Evolutionary conservation across 2,888 invertebrate species (phyloP), one percentile per base, ranked within the genome.

Genomic region (Gortyna flavago): DNA sequence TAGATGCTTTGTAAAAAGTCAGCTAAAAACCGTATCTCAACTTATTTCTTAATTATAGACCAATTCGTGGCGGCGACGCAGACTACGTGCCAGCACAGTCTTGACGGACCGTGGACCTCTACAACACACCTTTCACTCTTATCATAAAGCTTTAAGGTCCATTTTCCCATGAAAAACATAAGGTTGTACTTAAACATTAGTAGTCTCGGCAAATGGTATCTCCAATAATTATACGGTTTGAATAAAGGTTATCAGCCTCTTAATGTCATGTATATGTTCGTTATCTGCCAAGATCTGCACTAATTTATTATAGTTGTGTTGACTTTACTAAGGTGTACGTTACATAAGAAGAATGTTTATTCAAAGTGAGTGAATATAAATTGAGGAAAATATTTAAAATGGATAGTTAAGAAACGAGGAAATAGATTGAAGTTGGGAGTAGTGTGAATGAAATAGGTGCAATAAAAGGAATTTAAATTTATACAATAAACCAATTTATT

Each of bases 11-110:
- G 95, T 95, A 96, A 96, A 96, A 96, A 96, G 93, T 93, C 93
- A 93, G 93, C 94, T 94, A 95, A 96, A 96, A 96, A 96, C 94
- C 93, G 94, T 95, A 96, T 95, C 95, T 96, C 95, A 95, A 95
- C 95, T 96, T 96, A 96, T 96, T 96, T 96, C 96, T 96, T 96
- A 96, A 96, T 96, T 96, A 96, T 96, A 96, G 95, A 95, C 95
- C 94, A 95, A 96, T 95, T 96, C 96, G 94, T 95, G 95, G 95
- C 93, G 90, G 93, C 93, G 94, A 95, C 94, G 94, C 93, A 92
- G 89, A 94, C 92, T 92, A 93, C 94, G 93, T 94, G 94, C 93
- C 93, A 92, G 93, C 91, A 90, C 90, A 93, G 91, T 91, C 91
- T 92, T 92, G 93, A 93, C 91, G 91, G 87, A 88, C 90, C 81